These are phyloP conservation scores for Corythornis madagascariensis DNA, from an alignment of 2,113 vertebrate species.

Conservation along the genomic window DNA sequence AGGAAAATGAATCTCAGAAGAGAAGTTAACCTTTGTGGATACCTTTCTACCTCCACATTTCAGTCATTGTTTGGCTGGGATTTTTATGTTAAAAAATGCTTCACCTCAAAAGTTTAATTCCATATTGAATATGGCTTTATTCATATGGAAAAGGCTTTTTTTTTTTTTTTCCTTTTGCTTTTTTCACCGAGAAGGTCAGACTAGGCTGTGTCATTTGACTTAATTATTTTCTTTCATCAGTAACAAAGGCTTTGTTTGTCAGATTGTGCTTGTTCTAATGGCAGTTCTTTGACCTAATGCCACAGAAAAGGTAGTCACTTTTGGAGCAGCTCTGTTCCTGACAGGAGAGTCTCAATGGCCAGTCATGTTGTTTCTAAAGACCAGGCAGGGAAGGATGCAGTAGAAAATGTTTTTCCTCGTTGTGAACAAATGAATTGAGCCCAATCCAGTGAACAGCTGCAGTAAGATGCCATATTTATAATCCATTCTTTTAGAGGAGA, in stretches of 20 bases:
- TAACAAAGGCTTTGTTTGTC: background rate
- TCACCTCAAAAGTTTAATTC: background rate
- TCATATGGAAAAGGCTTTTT: background rate
- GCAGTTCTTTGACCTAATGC: background rate
- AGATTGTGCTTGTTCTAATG: rapidly evolving
- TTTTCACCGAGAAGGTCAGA: background rate
- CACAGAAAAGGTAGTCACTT: background rate
- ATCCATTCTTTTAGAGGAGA: background rate
- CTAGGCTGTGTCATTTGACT: background rate
- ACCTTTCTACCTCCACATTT: background rate
- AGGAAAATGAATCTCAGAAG: background rate
- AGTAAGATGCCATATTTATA: background rate
- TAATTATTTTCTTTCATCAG: background rate
- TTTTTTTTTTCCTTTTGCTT: background rate
- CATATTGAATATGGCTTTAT: background rate
- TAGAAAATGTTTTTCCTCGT: background rate
- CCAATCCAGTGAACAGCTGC: background rate
- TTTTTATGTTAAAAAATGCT: background rate
- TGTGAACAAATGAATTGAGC: background rate
- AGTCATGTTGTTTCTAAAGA: background rate
- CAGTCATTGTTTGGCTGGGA: background rate
- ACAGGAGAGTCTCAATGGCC: background rate
- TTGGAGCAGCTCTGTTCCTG: background rate
- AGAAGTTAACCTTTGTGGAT: background rate
- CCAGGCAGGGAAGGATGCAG: background rate